Evolutionary conservation across 2,888 invertebrate species (phyloP).

Genomic region (Cyrtodaria siliqua): DNA sequence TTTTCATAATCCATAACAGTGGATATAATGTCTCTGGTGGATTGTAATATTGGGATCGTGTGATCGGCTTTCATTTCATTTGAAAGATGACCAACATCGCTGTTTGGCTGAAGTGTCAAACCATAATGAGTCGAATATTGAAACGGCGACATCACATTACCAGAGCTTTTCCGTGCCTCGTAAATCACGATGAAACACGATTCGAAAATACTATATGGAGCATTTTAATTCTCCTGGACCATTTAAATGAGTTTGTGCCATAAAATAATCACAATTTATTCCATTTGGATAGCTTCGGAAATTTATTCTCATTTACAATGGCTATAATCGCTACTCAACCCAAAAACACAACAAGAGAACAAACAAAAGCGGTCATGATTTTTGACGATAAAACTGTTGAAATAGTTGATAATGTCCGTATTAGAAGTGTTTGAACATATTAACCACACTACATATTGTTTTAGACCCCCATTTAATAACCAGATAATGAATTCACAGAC

Average conservation of each 20-base stretch:
- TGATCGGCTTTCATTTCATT: background rate
- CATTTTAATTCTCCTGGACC: no score
- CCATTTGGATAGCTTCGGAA: no score
- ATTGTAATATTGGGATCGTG: background rate
- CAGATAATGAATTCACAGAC: slow-evolving; percentile 15
- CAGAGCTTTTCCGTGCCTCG: slow-evolving; percentile 1
- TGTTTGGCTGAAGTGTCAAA: slow-evolving; percentile 3
- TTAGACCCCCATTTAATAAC: slow-evolving; percentile 10
- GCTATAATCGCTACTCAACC: no score
- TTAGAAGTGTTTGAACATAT: slow-evolving; percentile 4
- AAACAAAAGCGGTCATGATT: background rate
- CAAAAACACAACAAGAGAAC: background rate
- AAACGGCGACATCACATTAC: background rate
- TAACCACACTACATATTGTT: background rate
- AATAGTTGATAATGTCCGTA: background rate
- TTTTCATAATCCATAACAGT: slow-evolving; percentile 7
- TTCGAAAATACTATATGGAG: no score
- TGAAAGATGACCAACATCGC: slow-evolving; percentile 29
- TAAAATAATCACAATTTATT: no score
- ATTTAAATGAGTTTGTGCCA: no score
- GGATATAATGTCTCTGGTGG: background rate
- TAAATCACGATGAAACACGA: slow-evolving; percentile 3
- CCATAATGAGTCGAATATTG: background rate
- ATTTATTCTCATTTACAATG: no score
- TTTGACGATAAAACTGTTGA: background rate